A percentile compares a stretch with the other conserved stretches of the same genome.
These are phyloP conservation scores for Epinephelus moara DNA, from an alignment of 2,113 vertebrate genomes.

Conservation along the genomic window DNA sequence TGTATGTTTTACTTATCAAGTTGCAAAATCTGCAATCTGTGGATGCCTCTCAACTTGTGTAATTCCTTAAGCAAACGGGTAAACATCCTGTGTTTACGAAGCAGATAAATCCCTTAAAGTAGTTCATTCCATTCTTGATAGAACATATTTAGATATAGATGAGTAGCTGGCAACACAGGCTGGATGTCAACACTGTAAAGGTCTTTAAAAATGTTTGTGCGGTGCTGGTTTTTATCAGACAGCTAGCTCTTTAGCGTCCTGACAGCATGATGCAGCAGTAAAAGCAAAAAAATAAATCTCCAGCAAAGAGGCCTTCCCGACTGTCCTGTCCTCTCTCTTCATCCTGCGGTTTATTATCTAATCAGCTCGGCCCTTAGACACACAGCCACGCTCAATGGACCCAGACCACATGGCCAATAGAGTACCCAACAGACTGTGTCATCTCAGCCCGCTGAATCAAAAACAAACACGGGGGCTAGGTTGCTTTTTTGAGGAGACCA, in stretches of 20 bases:
- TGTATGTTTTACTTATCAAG: slow-evolving; percentile 71
- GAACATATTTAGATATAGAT: slow-evolving; percentile 49
- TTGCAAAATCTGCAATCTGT: slow-evolving; percentile 71
- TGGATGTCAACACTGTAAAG: slow-evolving; percentile 56
- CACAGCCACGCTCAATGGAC: slow-evolving; percentile 82
- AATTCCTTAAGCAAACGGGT: slow-evolving; percentile 62
- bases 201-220: slow-evolving; percentile 40
- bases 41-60: slow-evolving; percentile 53
- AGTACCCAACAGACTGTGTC: slow-evolving; percentile 87
- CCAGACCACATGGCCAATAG: slow-evolving; percentile 86
- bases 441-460: slow-evolving; percentile 83
- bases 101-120: slow-evolving; percentile 52
- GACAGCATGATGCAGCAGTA: slow-evolving; percentile 40
- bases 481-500: slow-evolving; percentile 55
- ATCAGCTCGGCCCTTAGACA: slow-evolving; percentile 79
- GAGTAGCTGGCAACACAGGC: slow-evolving; percentile 46
- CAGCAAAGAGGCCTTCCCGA: slow-evolving; percentile 5
- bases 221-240: slow-evolving; percentile 57
- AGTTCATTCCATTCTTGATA: slow-evolving; percentile 67
- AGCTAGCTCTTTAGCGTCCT: slow-evolving; percentile 32
- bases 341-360: slow-evolving; percentile 81
- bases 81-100: slow-evolving; percentile 77
- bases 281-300: slow-evolving; percentile 26
- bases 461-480: slow-evolving; percentile 83
- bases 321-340: slow-evolving; percentile 45